These are phyloP conservation scores for Saccostrea echinata DNA, from an alignment of 1,140 invertebrate species.

Conservation along the genomic window DNA sequence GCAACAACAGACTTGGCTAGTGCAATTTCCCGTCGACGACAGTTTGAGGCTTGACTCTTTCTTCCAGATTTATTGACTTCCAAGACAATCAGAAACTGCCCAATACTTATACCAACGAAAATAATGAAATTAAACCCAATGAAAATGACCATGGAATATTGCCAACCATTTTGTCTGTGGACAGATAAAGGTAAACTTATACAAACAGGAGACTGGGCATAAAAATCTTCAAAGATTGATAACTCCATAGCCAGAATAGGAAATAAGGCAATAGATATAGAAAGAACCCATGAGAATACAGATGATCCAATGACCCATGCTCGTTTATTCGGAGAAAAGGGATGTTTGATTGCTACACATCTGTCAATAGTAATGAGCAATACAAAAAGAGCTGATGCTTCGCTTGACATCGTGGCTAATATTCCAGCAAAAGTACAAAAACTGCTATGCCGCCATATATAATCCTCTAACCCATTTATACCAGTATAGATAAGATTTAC, in stretches of 20 bases:
- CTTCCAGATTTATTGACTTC: background rate
- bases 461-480: conserved; percentile 82
- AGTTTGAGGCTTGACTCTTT: background rate
- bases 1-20: background rate
- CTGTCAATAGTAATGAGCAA: conserved; percentile 71
- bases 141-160: conserved; percentile 25
- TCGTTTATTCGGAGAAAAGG: conserved; percentile 55
- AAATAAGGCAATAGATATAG: background rate
- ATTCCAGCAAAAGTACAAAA: conserved; percentile 84
- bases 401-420: conserved; percentile 85
- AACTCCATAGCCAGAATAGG: background rate
- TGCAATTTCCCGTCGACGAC: background rate
- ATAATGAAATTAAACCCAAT: conserved; percentile 4
- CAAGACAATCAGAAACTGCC: background rate
- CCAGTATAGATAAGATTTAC: conserved; percentile 82
- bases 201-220: background rate
- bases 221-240: background rate
- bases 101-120: background rate
- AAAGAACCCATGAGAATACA: background rate
- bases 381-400: conserved; percentile 82
- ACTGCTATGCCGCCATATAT: conserved; percentile 81
- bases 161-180: background rate
- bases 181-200: conserved; percentile 10
- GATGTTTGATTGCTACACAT: conserved; percentile 67
- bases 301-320: too few relatives aligned